phyloP scores from a whole-genome alignment of 2,113 vertebrate genomes.

The Ramphastos sulfuratus region DNA sequence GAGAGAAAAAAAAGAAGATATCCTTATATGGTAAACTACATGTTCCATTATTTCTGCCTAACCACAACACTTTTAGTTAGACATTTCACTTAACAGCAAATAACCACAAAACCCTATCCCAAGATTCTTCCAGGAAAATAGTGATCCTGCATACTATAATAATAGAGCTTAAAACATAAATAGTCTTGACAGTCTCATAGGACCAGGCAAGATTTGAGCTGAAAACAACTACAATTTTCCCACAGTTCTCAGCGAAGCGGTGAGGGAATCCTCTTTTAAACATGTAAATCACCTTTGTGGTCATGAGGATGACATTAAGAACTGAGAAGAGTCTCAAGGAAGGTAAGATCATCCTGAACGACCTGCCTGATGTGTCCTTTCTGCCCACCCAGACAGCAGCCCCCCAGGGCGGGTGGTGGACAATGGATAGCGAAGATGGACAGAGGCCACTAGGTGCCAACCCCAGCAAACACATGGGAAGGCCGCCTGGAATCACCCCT shows the following conservation, averaged over 20 bases:
- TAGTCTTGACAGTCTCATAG: background rate
- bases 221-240: background rate
- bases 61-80: slow-evolving; percentile 25
- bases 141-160: background rate
- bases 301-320: too few species aligned
- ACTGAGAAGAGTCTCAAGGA: too few species aligned
- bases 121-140: slow-evolving; percentile 29
- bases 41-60: background rate
- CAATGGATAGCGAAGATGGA: too few species aligned
- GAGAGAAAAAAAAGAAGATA: background rate
- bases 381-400: too few species aligned
- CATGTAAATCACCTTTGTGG: too few species aligned
- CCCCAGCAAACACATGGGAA: too few species aligned
- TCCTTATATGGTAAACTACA: background rate
- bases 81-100: background rate
- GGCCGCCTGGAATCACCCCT: too few species aligned
- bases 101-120: background rate
- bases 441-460: too few species aligned
- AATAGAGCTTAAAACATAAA: slow-evolving; percentile 18
- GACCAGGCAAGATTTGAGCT: background rate
- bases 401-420: too few species aligned
- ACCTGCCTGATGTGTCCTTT: too few species aligned
- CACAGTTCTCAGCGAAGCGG: background rate
- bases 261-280: too few species aligned
- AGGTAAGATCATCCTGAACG: too few species aligned